Conservation (phyloP, 2,888 invertebrate species). For the Apamea monoglypha region DNA sequence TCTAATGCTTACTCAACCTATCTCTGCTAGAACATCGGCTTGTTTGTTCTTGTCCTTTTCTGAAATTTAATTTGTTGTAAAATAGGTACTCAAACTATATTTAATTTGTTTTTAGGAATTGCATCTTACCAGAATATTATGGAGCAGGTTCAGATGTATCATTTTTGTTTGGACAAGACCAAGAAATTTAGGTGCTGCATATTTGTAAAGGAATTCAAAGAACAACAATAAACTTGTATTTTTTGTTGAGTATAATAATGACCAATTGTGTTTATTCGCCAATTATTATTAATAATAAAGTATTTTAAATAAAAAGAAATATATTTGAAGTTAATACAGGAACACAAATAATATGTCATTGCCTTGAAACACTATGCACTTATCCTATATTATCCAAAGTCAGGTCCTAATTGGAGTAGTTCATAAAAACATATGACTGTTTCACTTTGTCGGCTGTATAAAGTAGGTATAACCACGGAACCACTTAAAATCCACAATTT, state of each 20-base stretch:
- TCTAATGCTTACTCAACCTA: not conserved
- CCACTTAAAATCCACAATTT: slow-evolving; percentile 65
- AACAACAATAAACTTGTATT: slow-evolving; percentile 35
- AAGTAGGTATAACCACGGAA: slow-evolving; percentile 48
- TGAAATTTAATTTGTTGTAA: not conserved
- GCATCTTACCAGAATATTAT: slow-evolving; percentile 86
- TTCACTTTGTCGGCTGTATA: slow-evolving; percentile 57
- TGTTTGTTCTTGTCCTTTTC: not conserved
- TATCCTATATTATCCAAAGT: slow-evolving; percentile 57
- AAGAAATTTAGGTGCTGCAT: slow-evolving; percentile 42
- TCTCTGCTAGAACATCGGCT: not conserved
- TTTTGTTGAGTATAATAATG: slow-evolving; percentile 35
- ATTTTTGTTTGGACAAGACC: slow-evolving; percentile 78
- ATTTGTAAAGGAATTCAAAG: not conserved
- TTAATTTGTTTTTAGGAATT: slow-evolving; percentile 84
- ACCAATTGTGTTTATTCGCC: slow-evolving; percentile 26
- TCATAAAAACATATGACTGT: slow-evolving; percentile 51
- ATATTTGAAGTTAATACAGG: slow-evolving; percentile 54
- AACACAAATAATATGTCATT: slow-evolving; percentile 54
- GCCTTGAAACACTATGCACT: slow-evolving; percentile 63
- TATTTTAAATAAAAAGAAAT: slow-evolving; percentile 42
- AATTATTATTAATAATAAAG: slow-evolving; percentile 39
- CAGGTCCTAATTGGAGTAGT: slow-evolving; percentile 51
- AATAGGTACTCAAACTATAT: not conserved
- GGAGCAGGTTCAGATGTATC: slow-evolving; percentile 91